Evolutionary conservation across 1,140 invertebrate species (phyloP).

Genomic region (Drosophila nigromelanica): DNA sequence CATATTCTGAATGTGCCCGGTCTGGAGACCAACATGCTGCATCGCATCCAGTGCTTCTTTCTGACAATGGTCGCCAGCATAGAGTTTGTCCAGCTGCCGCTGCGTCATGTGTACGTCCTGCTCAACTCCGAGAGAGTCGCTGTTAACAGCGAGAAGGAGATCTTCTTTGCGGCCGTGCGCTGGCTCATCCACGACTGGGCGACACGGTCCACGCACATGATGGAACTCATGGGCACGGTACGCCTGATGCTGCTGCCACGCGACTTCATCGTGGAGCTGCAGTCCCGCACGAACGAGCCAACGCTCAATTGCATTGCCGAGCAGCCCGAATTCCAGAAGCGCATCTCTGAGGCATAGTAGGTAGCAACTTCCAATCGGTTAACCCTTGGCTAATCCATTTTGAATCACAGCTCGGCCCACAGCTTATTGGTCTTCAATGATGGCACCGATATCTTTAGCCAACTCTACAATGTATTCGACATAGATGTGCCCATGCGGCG

Average conservation of each 20-base stretch:
- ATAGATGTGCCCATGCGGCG: background rate
- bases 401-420: conserved; percentile 13
- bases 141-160: conserved; percentile 49
- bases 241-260: conserved; percentile 14
- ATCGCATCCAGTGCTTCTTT: conserved; percentile 36
- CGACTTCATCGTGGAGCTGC: conserved; percentile 7
- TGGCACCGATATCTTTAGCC: background rate
- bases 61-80: conserved; percentile 36
- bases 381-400: background rate
- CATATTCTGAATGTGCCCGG: background rate
- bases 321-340: background rate
- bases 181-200: conserved; percentile 53
- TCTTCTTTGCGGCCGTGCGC: conserved; percentile 50
- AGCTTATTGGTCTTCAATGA: conserved; percentile 14
- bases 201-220: background rate
- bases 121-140: conserved; percentile 34
- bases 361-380: background rate
- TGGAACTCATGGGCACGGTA: conserved; percentile 16
- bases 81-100: conserved; percentile 28
- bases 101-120: conserved; percentile 10
- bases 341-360: background rate
- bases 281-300: background rate
- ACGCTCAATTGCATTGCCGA: conserved; percentile 11
- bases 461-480: conserved; percentile 21
- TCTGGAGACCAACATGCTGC: conserved; percentile 37